Percentiles rank a stretch among this genome's conserved stretches.
Conservation (phyloP, 2,888 invertebrate genomes). For the Cheilosia soror region DNA sequence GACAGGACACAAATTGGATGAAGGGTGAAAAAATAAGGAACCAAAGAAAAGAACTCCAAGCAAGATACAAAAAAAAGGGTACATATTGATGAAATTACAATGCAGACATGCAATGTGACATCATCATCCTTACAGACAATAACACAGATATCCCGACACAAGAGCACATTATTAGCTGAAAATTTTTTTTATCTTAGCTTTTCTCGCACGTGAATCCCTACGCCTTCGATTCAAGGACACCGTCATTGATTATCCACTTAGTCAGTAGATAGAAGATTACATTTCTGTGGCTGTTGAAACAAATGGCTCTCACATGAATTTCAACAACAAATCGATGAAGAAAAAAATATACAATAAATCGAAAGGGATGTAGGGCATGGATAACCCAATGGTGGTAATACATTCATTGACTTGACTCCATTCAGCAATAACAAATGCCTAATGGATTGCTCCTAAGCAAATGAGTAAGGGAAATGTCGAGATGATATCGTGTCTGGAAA, state of each 20-base stretch:
- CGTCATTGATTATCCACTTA: slow-evolving; percentile 50
- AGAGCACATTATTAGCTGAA: background rate
- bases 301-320: slow-evolving; percentile 59
- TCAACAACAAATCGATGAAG: slow-evolving; percentile 59
- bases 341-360: slow-evolving; percentile 37
- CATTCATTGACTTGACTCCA: slow-evolving; percentile 7
- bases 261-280: slow-evolving; percentile 51
- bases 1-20: slow-evolving; percentile 1
- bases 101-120: slow-evolving; percentile 7
- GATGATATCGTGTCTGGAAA: slow-evolving; percentile 63
- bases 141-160: background rate
- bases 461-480: slow-evolving; percentile 40
- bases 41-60: slow-evolving; percentile 1
- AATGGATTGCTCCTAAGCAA: slow-evolving; percentile 62
- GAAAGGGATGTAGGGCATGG: slow-evolving; percentile 11
- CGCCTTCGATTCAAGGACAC: slow-evolving; percentile 36
- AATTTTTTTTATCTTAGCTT: background rate
- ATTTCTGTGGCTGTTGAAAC: slow-evolving; percentile 48
- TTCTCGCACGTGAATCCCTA: background rate
- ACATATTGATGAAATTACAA: slow-evolving; percentile 51
- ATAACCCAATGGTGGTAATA: slow-evolving; percentile 15
- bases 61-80: background rate
- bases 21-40: no score
- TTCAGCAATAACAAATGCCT: slow-evolving; percentile 5
- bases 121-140: slow-evolving; percentile 8